Evolutionary conservation across 92 coral and sea anemone species (phyloP), one percentile per base, ranked within the genome.

Genomic region (Phenganax stokvisi): DNA sequence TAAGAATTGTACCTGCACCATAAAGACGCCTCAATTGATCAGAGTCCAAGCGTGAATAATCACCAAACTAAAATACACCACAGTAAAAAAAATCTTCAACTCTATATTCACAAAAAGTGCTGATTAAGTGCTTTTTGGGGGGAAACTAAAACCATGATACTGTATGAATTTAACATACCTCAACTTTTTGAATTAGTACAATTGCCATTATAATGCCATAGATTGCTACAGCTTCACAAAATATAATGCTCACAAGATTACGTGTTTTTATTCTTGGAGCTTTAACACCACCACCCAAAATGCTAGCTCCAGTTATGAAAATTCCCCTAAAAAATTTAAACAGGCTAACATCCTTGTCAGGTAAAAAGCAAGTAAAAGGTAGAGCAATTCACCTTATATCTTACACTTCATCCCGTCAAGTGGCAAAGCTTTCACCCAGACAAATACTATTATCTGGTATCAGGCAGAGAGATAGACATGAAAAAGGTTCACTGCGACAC

Each of bases 131-230:
- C 25, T 20, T 20, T 20, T 20, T 20, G 25, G 25, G 25, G 25
- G 25, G 25, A 20, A 20, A 30, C 1, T 0, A 20, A 51, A 27
- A 13, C 9, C 10, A 27, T 20, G 53, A 27, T 30, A 69, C 51
- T 17, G 31, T 69, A 69, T 20, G 7, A 3, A 10, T 5, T 20
- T 60, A 88, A 37, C 47, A 77, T 85, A 93, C 97, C 85, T 91
- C 87, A 37, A 93, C 71, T 73, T 86, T 85, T 80, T 94, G 92
- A 75, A 91, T 86, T 37, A 93, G 88, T 69, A 93, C 97, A 84
- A 93, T 94, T 31, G 98, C 92, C 98, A 94, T 94, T 81, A 94
- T 94, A 59, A 94, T 94, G 58, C 98, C 98, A 87, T 94, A 94
- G 71, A 94, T 94, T 73, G 98, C 98, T 55, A 94, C 98, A 51